Evolutionary conservation across 2,888 invertebrate genomes (phyloP), one percentile per base, ranked within the genome.

Genomic region (Drosophila meridiana): DNA sequence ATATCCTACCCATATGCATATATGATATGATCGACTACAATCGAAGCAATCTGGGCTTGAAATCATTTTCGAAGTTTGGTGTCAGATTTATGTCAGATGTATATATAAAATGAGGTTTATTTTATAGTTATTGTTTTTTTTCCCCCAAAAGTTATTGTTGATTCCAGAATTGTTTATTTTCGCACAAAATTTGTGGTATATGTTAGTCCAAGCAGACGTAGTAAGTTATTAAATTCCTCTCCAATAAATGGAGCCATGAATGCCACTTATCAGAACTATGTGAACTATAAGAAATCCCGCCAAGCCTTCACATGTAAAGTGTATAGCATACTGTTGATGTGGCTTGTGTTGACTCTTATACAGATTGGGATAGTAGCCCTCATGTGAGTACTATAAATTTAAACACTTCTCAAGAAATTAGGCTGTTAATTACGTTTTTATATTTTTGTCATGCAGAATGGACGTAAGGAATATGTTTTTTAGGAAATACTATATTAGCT

Each of bases 341-440:
- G 80, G 80, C 38, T 82, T 1, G 0, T 69, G 1, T 11, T 84
- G 48, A 80, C 76, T 5, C 0, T 84, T 2, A 0, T 43, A 7
- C 87, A 87, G 53, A 87, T 85, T 78, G 2, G 30, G 0, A 1
- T 43, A 1, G 7, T 85, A 1, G 38, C 28, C 3, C 0, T 78
- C 0, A 0, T 82, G 83, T 84, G 67, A 74, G 85, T 69, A 50
- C 3, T 0, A 7, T 3, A 13, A n/a, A 20, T 8, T n/a, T 8
- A 0, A 4, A n/a, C 8, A 8, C 9, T 28, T 30, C 2, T 13
- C 7, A 7, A 4, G 20, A 34, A 34, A 26, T n/a, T 32, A 13
- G 1, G 13, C 20, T 34, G 13, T 3, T 4, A 7, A 14, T 7
- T 4, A 5, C 14, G 1, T 0, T 0, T 14, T 11, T 4, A 20